Base-by-base conservation (phyloP, 2,797 vertebrate genomes). In the Margarornis squamiger region DNA sequence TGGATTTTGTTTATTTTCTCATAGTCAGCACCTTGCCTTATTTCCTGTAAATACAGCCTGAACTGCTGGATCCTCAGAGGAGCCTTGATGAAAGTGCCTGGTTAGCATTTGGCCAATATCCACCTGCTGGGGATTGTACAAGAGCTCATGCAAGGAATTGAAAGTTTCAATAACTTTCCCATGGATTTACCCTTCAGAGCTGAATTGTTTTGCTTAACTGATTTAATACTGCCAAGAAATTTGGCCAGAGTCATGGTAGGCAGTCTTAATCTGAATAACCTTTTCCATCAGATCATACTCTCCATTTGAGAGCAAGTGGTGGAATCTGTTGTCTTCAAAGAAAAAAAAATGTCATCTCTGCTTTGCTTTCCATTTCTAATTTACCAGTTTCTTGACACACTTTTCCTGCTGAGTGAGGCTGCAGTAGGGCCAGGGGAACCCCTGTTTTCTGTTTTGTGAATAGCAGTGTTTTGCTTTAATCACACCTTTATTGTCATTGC, bases 121-220 rank as follows among this genome's bases (percentile, higher is more conserved):
- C 91, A 86, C 81, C 78, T 68, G 74, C 62, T 57, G 84, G 14
- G 13, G 39, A 27, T 88, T 95, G 85, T 87, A 68, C 45, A 79
- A 70, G 39, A 48, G 81, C 74, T 75, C 59, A 4, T 57, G 38
- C 51, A 62, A 68, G 58, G 70, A 85, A 58, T 3, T 13, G 16
- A 57, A 71, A 88, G 63, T 89, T 91, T 70, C 72, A 77, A 5
- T 88, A 71, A 88, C 78, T 93, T 96, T 90, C 92, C 89, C 81
- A 36, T 83, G 94, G 91, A 76, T 88, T 95, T 90, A 82, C 54
- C 74, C 88, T 94, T 87, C 59, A 34, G 75, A 72, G 23, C 38
- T 46, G 70, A 73, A 62, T 85, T 59, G 43, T 74, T 95, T 91
- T 70, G 72, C 59, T 22, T 24, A 39, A 61, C 26, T 55, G 51